Conservation (phyloP, 2,888 invertebrate genomes). For the Diadegma fenestrale region DNA sequence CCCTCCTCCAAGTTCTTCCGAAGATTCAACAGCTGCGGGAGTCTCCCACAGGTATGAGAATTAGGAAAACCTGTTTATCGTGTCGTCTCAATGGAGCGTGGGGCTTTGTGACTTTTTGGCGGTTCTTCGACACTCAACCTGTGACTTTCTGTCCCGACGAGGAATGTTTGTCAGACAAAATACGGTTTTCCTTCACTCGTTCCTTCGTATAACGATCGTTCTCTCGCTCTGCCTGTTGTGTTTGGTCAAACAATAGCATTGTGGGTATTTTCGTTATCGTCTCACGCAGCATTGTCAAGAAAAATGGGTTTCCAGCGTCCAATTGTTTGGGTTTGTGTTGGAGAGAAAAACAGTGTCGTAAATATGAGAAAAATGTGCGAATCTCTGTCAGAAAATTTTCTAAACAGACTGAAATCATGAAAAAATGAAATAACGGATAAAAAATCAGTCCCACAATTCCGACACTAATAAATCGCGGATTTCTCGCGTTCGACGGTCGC, state of each 20-base stretch:
- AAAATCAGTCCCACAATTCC: neutral
- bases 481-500: no score
- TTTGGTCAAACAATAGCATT: slow-evolving; percentile 12
- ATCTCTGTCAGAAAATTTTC: neutral
- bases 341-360: neutral
- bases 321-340: neutral
- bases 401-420: neutral
- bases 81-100: neutral
- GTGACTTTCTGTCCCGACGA: slow-evolving; percentile 3
- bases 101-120: slow-evolving; percentile 58
- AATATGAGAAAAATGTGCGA: neutral
- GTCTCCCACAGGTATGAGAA: slow-evolving; percentile 31
- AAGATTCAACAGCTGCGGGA: slow-evolving; percentile 47
- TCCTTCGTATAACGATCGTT: neutral
- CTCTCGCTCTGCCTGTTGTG: neutral
- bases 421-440: neutral
- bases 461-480: neutral
- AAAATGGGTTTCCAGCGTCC: neutral
- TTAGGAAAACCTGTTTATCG: slow-evolving; percentile 60
- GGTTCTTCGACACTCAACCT: slow-evolving; percentile 40
- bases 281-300: slow-evolving; percentile 9
- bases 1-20: neutral
- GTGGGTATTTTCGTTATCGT: slow-evolving; percentile 22
- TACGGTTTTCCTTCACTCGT: neutral
- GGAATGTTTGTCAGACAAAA: slow-evolving; percentile 18